Evolutionary conservation across 2,888 invertebrate species (phyloP).

Genomic region (Phortica okadai): DNA sequence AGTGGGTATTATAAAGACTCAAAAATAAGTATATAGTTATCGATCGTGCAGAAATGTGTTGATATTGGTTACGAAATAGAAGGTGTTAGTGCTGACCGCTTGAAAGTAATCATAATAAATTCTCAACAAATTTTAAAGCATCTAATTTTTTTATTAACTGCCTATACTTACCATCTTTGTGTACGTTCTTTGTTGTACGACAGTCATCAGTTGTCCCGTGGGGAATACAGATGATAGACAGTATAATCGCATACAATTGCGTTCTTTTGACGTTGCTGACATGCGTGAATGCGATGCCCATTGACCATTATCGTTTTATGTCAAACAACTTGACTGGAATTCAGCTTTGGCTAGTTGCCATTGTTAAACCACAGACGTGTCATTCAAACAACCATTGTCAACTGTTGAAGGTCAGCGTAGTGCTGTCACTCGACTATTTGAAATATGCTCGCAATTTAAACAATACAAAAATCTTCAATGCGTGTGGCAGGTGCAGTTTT

Average conservation of each 20-base stretch:
- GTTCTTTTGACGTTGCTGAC: background rate
- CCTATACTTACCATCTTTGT: background rate
- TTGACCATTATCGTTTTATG: background rate
- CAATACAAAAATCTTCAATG: background rate
- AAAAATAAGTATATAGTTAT: no score
- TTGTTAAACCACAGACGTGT: background rate
- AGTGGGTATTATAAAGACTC: no score
- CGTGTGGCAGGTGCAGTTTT: background rate
- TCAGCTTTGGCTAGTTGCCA: background rate
- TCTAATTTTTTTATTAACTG: slow-evolving; percentile 2
- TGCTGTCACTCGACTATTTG: slow-evolving; percentile 9
- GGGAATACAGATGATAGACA: slow-evolving; percentile 21
- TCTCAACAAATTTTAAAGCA: no score
- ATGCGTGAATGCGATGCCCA: background rate
- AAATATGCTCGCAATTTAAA: background rate
- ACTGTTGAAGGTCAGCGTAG: slow-evolving; percentile 46
- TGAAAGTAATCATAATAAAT: no score
- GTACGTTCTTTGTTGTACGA: background rate
- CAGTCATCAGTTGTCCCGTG: background rate
- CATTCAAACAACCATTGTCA: slow-evolving; percentile 18
- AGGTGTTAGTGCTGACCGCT: no score
- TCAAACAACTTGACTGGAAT: background rate
- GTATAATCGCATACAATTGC: slow-evolving; percentile 15
- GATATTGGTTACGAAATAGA: no score
- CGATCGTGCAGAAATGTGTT: no score